phyloP scores from a whole-genome alignment of 2,797 vertebrate species.

The Sebastes ruberrimus region DNA sequence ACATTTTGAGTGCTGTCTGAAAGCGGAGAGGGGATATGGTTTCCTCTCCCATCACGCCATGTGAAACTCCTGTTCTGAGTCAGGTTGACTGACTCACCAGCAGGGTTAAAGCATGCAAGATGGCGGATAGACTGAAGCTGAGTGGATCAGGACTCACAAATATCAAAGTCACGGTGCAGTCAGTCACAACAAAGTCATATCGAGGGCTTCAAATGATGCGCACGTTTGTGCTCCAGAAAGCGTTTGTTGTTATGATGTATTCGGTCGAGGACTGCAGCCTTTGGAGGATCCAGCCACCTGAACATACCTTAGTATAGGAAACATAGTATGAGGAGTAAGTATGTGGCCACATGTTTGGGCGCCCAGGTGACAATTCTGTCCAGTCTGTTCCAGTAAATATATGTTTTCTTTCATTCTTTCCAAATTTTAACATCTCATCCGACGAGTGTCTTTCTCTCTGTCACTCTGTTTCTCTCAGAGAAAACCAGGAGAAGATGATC shows the following conservation, averaged over 20 bases:
- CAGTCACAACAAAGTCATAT: background rate
- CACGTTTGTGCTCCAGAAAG: background rate
- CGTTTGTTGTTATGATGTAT: background rate
- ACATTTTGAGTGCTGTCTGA: slow-evolving; percentile 12
- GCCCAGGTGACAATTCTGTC: background rate
- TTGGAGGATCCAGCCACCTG: background rate
- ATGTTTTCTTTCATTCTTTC: background rate
- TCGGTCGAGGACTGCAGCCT: background rate
- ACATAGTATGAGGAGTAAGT: background rate
- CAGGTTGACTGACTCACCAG: background rate
- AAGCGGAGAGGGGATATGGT: background rate
- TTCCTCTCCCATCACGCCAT: background rate
- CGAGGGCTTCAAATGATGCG: background rate
- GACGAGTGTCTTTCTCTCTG: background rate
- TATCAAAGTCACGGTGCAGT: background rate
- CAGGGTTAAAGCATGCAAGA: background rate
- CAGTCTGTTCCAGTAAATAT: background rate
- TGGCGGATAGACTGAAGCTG: background rate
- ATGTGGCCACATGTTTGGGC: background rate
- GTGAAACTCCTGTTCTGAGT: background rate
- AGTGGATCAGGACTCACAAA: background rate
- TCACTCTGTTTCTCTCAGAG: slow-evolving; percentile 71
- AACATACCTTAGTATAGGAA: background rate
- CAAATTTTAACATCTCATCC: background rate
- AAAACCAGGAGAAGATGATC: slow-evolving; percentile 97